Base-by-base conservation (phyloP, 2,797 vertebrate species). In the Protosalanx chinensis region DNA sequence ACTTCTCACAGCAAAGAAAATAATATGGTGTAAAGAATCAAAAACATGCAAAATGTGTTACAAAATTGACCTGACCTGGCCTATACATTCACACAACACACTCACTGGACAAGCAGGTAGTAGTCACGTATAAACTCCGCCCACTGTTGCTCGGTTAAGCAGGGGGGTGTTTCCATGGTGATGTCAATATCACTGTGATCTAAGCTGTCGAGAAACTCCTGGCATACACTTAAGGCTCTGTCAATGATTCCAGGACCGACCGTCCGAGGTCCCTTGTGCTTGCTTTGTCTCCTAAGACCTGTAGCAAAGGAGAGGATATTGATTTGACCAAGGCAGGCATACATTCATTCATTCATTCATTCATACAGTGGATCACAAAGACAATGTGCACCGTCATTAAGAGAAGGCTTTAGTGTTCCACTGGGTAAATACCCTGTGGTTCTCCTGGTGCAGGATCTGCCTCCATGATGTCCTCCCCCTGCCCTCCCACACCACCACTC, bases 91-190 rank as follows among this genome's bases (percentile, higher is more conserved):
- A 27, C 37, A 71, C 59, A 82, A 35, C 13, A 67, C 61, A 95
- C 96, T 93, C 84, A 98, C 96, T 96, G 95, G 64, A 93, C 87
- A 74, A 96, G 87, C 16, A 79, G 80, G 82, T 97, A 96, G 85
- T 93, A 98, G 35, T 86, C 87, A 2, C 73, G 91, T 12, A 97
- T 89, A 81, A 98, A 96, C 62, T 83, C 58, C 6, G 86, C 79
- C 95, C 95, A 96, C 59, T 84, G 57, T 1, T 84, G 80, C 13
- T 90, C 88, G 51, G 90, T 20, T 46, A 91, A 79, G 0, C 41
- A 64, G 3, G 79, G 66, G 0, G 85, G 2, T 0, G 83, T 75
- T 0, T 78, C 84, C 2, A 80, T 32, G 1, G 84, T 82, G 4
- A 86, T 72, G 46, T 98, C 95, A 1, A 98, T 95, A 81, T 98